phyloP scores from a whole-genome alignment of 1,140 invertebrate genomes.

The Spodoptera frugiperda region DNA sequence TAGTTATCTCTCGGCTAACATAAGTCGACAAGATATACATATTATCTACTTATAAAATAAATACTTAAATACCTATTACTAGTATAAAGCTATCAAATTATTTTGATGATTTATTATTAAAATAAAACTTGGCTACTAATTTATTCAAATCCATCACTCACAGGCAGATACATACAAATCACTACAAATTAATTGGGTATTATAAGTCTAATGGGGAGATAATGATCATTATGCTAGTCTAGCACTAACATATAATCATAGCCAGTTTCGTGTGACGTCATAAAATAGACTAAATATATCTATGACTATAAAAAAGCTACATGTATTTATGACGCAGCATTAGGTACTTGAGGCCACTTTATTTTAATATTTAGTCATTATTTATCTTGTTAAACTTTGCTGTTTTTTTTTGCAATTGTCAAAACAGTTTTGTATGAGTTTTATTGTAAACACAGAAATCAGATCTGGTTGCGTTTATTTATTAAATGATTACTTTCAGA shows the following conservation, averaged over 20 bases:
- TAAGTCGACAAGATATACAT: background rate
- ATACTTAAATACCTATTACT: conserved; percentile 14
- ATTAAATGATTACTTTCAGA: too few relatives aligned
- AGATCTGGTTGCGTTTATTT: too few relatives aligned
- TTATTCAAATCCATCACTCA: conserved; percentile 43
- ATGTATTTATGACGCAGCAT: background rate
- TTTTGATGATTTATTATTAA: conserved; percentile 32
- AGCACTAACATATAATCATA: background rate
- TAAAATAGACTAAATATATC: background rate
- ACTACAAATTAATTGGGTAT: conserved; percentile 36
- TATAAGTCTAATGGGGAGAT: conserved; percentile 18
- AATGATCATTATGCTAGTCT: conserved; percentile 7
- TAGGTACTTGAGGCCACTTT: too few relatives aligned
- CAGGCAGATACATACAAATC: conserved; percentile 39
- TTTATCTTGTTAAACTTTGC: too few relatives aligned
- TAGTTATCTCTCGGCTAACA: background rate
- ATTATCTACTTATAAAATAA: conserved; percentile 8
- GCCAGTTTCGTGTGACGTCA: conserved; percentile 2
- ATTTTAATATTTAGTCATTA: too few relatives aligned
- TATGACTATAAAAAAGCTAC: background rate
- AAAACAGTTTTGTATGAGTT: too few relatives aligned
- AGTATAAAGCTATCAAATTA: conserved; percentile 42
- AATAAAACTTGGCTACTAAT: conserved; percentile 27
- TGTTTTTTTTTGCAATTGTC: too few relatives aligned
- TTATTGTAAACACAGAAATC: too few relatives aligned